Conservation (phyloP, 2,113 vertebrate species). For the Butastur rufipennis region DNA sequence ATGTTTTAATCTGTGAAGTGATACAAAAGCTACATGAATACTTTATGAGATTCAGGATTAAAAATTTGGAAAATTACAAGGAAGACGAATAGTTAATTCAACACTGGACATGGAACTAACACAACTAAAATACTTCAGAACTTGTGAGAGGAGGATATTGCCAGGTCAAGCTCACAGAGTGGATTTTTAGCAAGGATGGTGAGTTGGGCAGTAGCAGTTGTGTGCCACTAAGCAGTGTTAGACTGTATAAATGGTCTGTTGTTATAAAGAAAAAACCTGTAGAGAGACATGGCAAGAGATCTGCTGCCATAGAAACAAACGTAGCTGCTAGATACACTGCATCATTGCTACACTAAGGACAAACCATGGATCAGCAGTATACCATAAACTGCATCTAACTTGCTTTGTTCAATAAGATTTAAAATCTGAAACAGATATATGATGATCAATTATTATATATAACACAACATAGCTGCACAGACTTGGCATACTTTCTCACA, state of each 20-base stretch:
- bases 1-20: background rate
- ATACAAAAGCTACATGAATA: background rate
- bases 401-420: background rate
- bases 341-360: background rate
- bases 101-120: background rate
- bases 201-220: background rate
- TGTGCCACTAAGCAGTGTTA: background rate
- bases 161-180: background rate
- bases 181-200: background rate
- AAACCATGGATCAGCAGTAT: background rate
- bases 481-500: background rate
- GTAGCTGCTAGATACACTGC: background rate
- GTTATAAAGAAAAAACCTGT: background rate
- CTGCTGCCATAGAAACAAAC: constrained; percentile 61
- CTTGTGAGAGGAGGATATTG: background rate
- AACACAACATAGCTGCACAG: background rate
- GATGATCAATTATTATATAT: background rate
- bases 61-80: background rate
- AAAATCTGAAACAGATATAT: background rate
- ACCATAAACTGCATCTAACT: background rate
- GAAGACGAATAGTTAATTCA: background rate
- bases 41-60: background rate
- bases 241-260: background rate
- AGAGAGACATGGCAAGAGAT: background rate
- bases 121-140: background rate